A percentile compares a stretch with the other conserved stretches of the same genome.
Conservation (phyloP, 2,797 vertebrate species). For the Arnoldichthys spilopterus region DNA sequence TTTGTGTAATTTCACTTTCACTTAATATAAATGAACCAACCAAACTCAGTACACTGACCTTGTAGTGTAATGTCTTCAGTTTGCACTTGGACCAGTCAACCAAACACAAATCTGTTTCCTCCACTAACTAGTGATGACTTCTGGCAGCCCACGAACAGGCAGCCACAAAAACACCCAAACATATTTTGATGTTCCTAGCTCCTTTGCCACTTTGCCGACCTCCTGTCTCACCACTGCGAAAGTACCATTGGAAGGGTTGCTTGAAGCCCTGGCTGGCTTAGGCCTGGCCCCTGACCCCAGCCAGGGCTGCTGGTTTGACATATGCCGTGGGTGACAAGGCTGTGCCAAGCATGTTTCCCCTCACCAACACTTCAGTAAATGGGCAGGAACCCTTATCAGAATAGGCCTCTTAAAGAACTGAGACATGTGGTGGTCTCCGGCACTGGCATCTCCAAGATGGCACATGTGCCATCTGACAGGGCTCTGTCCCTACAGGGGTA, state of each 20-base stretch:
- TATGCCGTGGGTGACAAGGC: slow-evolving; percentile 43
- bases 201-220: slow-evolving; percentile 25
- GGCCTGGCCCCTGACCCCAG: slow-evolving; percentile 24
- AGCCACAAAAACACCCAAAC: slow-evolving; percentile 41
- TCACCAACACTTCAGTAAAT: slow-evolving; percentile 10
- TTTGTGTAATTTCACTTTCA: no score
- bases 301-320: slow-evolving; percentile 31
- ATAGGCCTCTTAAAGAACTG: slow-evolving; percentile 28
- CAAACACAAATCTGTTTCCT: background rate
- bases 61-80: background rate
- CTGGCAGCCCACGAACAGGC: slow-evolving; percentile 23
- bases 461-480: slow-evolving; percentile 39
- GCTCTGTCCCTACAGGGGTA: slow-evolving; percentile 23
- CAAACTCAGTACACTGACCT: background rate
- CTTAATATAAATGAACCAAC: background rate
- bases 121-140: slow-evolving; percentile 9
- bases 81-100: background rate
- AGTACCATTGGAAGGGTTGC: slow-evolving; percentile 21
- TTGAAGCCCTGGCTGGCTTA: slow-evolving; percentile 6
- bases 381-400: slow-evolving; percentile 25
- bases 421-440: slow-evolving; percentile 25
- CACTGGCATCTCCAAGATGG: slow-evolving; percentile 12
- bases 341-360: slow-evolving; percentile 24
- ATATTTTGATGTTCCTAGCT: slow-evolving; percentile 42
- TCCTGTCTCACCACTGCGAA: slow-evolving; percentile 30